Conservation (phyloP, 2,113 vertebrate genomes). For the Podiceps cristatus region DNA sequence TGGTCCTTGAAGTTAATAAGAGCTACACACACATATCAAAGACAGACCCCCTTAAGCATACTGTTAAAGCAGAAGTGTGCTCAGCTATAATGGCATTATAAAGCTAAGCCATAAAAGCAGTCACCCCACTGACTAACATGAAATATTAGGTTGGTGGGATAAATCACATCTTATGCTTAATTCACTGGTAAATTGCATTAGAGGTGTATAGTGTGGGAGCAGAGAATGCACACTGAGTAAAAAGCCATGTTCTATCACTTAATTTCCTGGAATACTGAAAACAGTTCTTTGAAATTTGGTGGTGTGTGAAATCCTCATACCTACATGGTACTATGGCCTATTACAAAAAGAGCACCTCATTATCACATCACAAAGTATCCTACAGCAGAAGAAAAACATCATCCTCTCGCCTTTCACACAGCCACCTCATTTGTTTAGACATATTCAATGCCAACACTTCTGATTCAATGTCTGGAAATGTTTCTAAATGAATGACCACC, state of each 20-base stretch:
- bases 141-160: slow-evolving; percentile 63
- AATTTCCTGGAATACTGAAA: slow-evolving; percentile 54
- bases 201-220: slow-evolving; percentile 40
- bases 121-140: slow-evolving; percentile 53
- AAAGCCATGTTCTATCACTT: slow-evolving; percentile 47
- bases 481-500: slow-evolving; percentile 21
- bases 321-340: neutral
- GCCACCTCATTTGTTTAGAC: slow-evolving; percentile 3
- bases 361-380: slow-evolving; percentile 23
- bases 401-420: neutral
- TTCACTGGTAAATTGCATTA: slow-evolving; percentile 68
- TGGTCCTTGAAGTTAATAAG: slow-evolving; percentile 14
- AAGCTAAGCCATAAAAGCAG: slow-evolving; percentile 42
- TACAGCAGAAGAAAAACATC: neutral
- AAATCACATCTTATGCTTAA: slow-evolving; percentile 66
- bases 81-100: slow-evolving; percentile 39
- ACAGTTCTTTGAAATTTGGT: slow-evolving; percentile 32
- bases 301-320: slow-evolving; percentile 43
- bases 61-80: neutral
- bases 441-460: neutral
- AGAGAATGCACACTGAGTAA: slow-evolving; percentile 50
- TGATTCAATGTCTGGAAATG: slow-evolving; percentile 24
- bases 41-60: slow-evolving; percentile 9
- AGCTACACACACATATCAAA: slow-evolving; percentile 2
- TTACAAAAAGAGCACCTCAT: slow-evolving; percentile 27